A percentile compares a stretch with the other conserved stretches of the same genome.
Conservation (phyloP, 2,797 vertebrate species). For the Taeniopygia guttata region DNA sequence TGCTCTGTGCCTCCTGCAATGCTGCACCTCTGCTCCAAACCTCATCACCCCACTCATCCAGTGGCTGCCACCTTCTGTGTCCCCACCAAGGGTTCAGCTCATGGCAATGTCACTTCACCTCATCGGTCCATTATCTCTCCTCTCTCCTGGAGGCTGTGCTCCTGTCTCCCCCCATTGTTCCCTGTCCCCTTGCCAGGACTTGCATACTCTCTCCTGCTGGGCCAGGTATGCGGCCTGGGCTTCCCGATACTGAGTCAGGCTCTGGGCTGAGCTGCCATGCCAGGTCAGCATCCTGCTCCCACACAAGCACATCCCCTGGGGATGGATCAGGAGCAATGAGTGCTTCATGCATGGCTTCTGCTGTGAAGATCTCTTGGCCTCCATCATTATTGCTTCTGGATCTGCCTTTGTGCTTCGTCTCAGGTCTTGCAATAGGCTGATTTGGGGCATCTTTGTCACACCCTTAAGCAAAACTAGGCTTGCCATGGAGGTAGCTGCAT, state of each 20-base stretch:
- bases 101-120: background rate
- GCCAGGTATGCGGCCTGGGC: background rate
- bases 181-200: background rate
- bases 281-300: background rate
- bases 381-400: background rate
- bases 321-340: background rate
- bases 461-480: background rate
- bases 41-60: fast-evolving
- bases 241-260: background rate
- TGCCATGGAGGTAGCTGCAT: fast-evolving
- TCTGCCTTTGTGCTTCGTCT: background rate
- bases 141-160: background rate
- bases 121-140: background rate
- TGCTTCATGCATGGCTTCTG: background rate
- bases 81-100: background rate
- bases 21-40: background rate
- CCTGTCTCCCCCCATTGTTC: background rate
- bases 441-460: background rate
- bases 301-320: background rate
- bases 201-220: background rate
- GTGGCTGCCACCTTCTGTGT: background rate
- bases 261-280: background rate
- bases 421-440: background rate
- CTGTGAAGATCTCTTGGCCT: background rate
- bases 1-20: background rate